Conservation (phyloP, 2,888 invertebrate species). For the Conus canariensis region DNA sequence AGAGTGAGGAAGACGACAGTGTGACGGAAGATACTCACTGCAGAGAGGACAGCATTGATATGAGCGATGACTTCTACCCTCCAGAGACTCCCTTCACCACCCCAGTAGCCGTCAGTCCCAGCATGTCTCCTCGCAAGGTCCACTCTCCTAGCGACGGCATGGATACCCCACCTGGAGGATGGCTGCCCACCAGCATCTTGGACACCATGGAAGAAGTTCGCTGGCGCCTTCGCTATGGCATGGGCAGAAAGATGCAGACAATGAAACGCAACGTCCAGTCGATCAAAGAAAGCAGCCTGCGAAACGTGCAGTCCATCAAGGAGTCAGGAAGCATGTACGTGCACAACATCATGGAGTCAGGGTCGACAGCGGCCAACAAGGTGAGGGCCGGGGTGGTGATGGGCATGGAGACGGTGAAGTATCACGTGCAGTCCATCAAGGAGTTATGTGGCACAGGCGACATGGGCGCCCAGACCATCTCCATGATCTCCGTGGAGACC, state of each 20-base stretch:
- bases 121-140: conserved; percentile 62
- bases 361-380: conserved; percentile 68
- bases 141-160: conserved; percentile 54
- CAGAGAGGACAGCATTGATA: conserved; percentile 49
- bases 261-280: conserved; percentile 70
- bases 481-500: conserved; percentile 72
- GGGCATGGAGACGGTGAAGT: conserved; percentile 74
- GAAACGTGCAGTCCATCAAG: conserved; percentile 69
- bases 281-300: conserved; percentile 68
- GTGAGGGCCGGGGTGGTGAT: conserved; percentile 71
- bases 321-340: conserved; percentile 70
- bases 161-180: conserved; percentile 46
- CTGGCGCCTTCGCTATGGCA: conserved; percentile 63
- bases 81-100: conserved; percentile 62
- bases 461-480: conserved; percentile 74
- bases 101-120: conserved; percentile 46
- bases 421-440: conserved; percentile 73
- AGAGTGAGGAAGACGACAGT: conserved; percentile 47
- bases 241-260: conserved; percentile 68
- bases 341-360: conserved; percentile 68
- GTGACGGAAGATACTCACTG: conserved; percentile 45
- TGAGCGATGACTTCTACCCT: conserved; percentile 50
- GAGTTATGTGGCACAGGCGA: conserved; percentile 76
- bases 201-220: conserved; percentile 72
- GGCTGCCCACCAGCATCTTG: conserved; percentile 59